Percentiles rank a stretch among this genome's conserved stretches.
These are phyloP conservation scores for Catharus bicknelli DNA, from an alignment of 2,113 vertebrate genomes.

Conservation along the genomic window DNA sequence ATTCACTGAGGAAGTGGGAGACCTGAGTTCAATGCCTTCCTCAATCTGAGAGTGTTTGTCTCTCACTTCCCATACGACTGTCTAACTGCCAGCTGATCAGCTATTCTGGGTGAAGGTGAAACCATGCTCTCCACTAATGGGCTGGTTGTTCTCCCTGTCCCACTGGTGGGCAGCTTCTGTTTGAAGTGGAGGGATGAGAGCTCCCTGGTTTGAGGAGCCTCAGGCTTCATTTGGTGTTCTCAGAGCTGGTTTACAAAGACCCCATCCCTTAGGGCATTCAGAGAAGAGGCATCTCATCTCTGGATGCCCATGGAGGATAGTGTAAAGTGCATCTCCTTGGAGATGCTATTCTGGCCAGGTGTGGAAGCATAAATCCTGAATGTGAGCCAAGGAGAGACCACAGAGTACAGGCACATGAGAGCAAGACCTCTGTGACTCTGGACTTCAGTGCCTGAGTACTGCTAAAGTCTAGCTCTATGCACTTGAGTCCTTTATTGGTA, in stretches of 20 bases:
- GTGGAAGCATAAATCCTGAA: not conserved
- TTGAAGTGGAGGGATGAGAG: not conserved
- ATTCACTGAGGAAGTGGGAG: constrained; percentile 53
- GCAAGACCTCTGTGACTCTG: not conserved
- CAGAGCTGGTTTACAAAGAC: not conserved
- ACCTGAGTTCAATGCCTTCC: constrained; percentile 40
- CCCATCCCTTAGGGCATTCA: not conserved
- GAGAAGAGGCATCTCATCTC: not conserved
- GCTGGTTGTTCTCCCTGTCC: not conserved
- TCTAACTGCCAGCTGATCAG: not conserved
- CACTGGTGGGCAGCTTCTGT: not conserved
- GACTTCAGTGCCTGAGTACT: not conserved
- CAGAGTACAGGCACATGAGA: not conserved
- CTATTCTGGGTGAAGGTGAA: constrained; percentile 4
- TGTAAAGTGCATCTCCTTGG: not conserved
- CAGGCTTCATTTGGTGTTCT: not conserved
- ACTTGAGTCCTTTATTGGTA: not conserved
- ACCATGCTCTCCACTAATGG: not conserved
- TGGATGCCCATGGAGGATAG: not conserved
- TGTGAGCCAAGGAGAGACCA: not conserved
- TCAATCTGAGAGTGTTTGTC: constrained; percentile 10
- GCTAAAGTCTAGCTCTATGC: not conserved
- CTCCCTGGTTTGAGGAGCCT: not conserved
- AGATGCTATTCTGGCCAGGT: not conserved
- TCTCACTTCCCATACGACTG: constrained; percentile 53